Base-by-base conservation (phyloP, 2,113 vertebrate species). In the Microcebus murinus region DNA sequence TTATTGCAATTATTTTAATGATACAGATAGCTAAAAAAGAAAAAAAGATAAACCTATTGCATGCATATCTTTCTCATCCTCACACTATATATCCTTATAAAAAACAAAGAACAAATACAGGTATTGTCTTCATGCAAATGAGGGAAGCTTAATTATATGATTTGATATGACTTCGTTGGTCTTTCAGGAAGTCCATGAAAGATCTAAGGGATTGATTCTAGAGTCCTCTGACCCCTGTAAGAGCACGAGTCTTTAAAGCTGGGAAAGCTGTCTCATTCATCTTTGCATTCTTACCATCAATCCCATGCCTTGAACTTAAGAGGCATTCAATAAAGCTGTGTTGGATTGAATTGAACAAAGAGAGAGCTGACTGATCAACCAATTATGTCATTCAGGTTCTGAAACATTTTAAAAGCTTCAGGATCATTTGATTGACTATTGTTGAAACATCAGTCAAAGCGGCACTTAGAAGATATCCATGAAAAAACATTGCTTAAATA, bases 1-100 rank as follows among this genome's bases (percentile, higher is more conserved):
- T 84, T 88, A 70, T 21, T 91, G 29, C 42, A 83, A 95, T 50
- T 83, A 91, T 45, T 79, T 93, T 88, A 84, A 68, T 13, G 8
- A 39, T 27, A 84, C 36, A 88, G 76, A 50, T 48, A n/a, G 12
- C 55, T 94, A 63, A 77, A 74, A 29, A 86, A 36, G 17, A 57
- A 57, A 21, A 57, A 57, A 57, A 21, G 20, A 48, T 74, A 94
- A 89, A 36, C 10, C 29, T 18, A 63, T 14, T 85, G 36, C 17
- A n/a, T 8, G 52, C 21, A 82, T 8, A 9, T 59, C 7, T 81
- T 14, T 80, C 50, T 87, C 11, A 81, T 23, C 55, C 57, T 92
- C 63, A 83, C 12, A 34, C 10, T 65, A 13, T 10, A 29, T 31
- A 86, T 14, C 14, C 23, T 39, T 52, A 10, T 74, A 79, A 57